A percentile compares a stretch with the other conserved stretches of the same genome.
Conservation (phyloP, 2,797 vertebrate genomes). For the Galagoides demidoff region DNA sequence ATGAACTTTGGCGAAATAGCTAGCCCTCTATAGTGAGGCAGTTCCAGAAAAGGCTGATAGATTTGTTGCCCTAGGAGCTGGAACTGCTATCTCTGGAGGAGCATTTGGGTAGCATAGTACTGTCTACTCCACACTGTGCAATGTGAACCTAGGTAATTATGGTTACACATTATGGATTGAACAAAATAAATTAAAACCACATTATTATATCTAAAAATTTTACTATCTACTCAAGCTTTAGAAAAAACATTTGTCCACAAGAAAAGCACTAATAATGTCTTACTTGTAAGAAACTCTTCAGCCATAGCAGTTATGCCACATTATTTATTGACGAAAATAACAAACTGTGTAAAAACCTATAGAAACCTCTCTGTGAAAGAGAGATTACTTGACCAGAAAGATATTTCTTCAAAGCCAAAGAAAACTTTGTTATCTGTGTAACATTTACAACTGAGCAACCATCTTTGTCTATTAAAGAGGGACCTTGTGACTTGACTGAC, state of each 20-base stretch:
- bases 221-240: background rate
- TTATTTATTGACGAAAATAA: background rate
- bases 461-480: background rate
- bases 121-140: background rate
- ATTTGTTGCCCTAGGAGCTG: too few relatives aligned
- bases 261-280: background rate
- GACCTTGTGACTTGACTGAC: background rate
- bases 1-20: background rate
- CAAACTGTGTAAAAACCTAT: background rate
- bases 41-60: background rate
- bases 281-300: background rate
- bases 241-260: background rate
- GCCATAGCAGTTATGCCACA: background rate
- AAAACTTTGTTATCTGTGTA: background rate
- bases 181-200: background rate
- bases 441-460: background rate
- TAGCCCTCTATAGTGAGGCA: background rate
- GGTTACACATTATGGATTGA: background rate
- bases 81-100: background rate
- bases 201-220: background rate
- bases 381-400: background rate
- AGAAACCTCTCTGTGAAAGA: background rate
- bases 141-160: background rate
- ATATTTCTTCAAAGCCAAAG: background rate
- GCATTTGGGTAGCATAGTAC: background rate